These are phyloP conservation scores for Boleophthalmus pectinirostris DNA, from an alignment of 2,113 vertebrate species.

Conservation along the genomic window DNA sequence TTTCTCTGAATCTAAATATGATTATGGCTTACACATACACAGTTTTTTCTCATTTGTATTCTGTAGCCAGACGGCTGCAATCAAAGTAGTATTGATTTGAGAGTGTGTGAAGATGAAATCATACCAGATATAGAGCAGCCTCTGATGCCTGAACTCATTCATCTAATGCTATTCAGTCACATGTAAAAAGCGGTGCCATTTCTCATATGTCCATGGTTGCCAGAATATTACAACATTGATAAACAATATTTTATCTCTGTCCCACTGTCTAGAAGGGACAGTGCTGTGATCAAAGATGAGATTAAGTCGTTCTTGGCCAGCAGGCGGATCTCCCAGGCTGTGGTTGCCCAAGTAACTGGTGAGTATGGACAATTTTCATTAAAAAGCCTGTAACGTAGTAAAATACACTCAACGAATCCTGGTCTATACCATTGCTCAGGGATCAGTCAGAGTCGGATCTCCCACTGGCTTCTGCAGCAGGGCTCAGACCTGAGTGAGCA, in stretches of 20 bases:
- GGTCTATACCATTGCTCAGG: constrained; percentile 69
- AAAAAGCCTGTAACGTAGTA: background rate
- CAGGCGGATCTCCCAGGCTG: constrained; percentile 96
- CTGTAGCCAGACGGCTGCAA: constrained; percentile 51
- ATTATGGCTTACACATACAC: constrained; percentile 12
- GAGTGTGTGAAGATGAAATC: constrained; percentile 56
- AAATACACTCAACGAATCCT: background rate
- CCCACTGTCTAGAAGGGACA: constrained; percentile 87
- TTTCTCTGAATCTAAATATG: constrained; percentile 23
- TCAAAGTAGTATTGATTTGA: constrained; percentile 62
- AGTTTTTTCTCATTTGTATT: constrained; percentile 46
- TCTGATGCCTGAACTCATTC: background rate
- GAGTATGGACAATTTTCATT: constrained; percentile 14
- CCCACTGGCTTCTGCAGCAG: constrained; percentile 98
- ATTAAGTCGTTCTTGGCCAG: constrained; percentile 97
- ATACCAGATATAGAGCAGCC: constrained; percentile 32
- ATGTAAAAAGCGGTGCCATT: constrained; percentile 14
- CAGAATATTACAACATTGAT: background rate
- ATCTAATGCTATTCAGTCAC: constrained; percentile 12
- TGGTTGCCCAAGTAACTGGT: constrained; percentile 99
- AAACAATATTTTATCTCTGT: constrained; percentile 11
- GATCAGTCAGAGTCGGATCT: constrained; percentile 98
- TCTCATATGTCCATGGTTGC: accelerated
- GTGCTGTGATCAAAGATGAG: constrained; percentile 96
- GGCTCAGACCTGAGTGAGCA: constrained; percentile 97